A percentile compares a stretch with the other conserved stretches of the same genome.
These are phyloP conservation scores for Chorisops tibialis DNA, from an alignment of 2,888 invertebrate genomes.

Conservation along the genomic window DNA sequence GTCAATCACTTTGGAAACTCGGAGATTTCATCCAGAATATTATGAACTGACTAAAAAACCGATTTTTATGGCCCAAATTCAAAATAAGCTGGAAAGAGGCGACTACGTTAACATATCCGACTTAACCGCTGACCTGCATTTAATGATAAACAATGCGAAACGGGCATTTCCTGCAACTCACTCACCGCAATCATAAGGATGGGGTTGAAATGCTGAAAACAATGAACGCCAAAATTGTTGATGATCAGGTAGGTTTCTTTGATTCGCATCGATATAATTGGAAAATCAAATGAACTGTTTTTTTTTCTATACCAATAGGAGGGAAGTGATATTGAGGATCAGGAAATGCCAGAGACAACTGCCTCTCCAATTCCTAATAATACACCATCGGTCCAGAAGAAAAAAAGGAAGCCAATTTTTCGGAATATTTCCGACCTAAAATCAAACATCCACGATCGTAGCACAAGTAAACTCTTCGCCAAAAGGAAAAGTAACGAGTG, in stretches of 20 bases:
- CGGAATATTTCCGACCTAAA: too few relatives aligned
- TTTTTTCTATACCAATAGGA: too few relatives aligned
- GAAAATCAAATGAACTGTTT: too few relatives aligned
- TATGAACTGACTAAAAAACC: slow-evolving; percentile 96
- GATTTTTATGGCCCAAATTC: slow-evolving; percentile 88
- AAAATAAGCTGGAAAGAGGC: slow-evolving; percentile 75
- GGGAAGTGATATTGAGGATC: slow-evolving; percentile 38
- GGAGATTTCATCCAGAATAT: slow-evolving; percentile 91
- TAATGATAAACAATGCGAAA: slow-evolving; percentile 96
- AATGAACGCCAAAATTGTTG: slow-evolving; percentile 71
- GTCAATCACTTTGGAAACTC: slow-evolving; percentile 87
- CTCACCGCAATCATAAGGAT: slow-evolving; percentile 80
- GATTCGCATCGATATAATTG: too few relatives aligned
- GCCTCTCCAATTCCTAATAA: slow-evolving; percentile 10
- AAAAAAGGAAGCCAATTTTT: slow-evolving; percentile 41
- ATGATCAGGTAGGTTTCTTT: slow-evolving; percentile 44
- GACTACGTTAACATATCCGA: slow-evolving; percentile 82
- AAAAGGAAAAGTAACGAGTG: slow-evolving; percentile 46
- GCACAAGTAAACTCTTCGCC: slow-evolving; percentile 40
- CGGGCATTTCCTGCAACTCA: slow-evolving; percentile 78
- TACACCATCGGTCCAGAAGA: slow-evolving; percentile 36
- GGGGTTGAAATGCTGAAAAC: slow-evolving; percentile 80
- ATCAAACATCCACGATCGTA: background rate
- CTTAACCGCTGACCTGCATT: slow-evolving; percentile 88
- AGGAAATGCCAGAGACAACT: slow-evolving; percentile 18